Conservation (phyloP, 2,797 vertebrate species). For the Podarcis siculus region DNA sequence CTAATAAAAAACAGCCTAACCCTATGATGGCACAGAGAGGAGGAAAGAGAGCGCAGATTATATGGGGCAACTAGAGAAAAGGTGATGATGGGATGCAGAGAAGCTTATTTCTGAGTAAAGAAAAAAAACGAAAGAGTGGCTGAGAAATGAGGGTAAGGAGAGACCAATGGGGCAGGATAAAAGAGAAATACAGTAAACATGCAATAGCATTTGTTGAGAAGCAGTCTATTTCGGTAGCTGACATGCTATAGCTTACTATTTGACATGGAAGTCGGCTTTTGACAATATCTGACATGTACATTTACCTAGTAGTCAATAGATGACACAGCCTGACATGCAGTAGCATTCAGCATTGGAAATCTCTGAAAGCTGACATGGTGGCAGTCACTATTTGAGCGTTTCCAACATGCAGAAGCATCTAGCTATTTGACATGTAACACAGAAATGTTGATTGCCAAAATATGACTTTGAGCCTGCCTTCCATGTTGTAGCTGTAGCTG, state of each 20-base stretch:
- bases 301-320: neutral
- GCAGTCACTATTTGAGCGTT: neutral
- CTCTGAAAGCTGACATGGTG: neutral
- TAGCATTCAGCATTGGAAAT: neutral
- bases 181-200: neutral
- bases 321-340: neutral
- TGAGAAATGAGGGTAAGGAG: neutral
- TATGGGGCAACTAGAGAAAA: neutral
- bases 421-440: neutral
- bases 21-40: neutral
- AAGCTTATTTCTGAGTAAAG: neutral
- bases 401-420: neutral
- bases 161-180: neutral
- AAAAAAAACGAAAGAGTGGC: neutral
- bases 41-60: neutral
- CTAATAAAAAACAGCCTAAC: too few relatives aligned
- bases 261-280: neutral
- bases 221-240: neutral
- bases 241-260: neutral
- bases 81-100: neutral
- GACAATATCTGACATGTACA: neutral
- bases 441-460: neutral
- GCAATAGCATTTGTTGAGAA: neutral
- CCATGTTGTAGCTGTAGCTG: neutral
- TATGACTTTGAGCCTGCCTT: neutral